Evolutionary conservation across 2,888 invertebrate species (phyloP).

Genomic region (Schrankia costaestrigalis): DNA sequence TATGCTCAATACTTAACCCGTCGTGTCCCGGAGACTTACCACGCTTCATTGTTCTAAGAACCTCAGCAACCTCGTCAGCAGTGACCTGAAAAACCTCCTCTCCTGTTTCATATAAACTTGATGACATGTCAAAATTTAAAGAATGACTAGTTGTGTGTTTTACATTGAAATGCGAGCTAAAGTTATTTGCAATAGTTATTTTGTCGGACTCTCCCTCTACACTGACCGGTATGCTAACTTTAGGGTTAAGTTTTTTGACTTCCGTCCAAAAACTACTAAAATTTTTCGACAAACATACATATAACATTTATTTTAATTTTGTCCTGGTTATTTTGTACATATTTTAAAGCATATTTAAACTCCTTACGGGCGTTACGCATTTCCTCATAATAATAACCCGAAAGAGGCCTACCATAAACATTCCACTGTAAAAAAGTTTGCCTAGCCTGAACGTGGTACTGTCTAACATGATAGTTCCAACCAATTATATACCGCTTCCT

Average conservation of each 20-base stretch:
- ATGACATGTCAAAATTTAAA: no score
- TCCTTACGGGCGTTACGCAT: neutral
- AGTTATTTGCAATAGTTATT: no score
- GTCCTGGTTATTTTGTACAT: neutral
- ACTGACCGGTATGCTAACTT: neutral
- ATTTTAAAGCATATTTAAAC: neutral
- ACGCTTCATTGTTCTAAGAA: neutral
- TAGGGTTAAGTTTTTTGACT: neutral
- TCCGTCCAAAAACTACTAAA: conserved; percentile 2
- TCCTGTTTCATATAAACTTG: neutral
- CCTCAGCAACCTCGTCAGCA: neutral
- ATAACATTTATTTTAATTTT: neutral
- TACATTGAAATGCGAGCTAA: no score
- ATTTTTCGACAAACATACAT: conserved; percentile 1
- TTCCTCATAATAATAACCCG: neutral
- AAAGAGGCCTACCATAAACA: neutral
- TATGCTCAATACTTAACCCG: conserved; percentile 10
- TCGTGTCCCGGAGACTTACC: conserved; percentile 2
- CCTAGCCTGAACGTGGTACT: neutral
- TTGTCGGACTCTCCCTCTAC: neutral
- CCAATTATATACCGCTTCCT: neutral
- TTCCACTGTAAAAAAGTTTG: neutral
- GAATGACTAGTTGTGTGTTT: no score
- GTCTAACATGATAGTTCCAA: neutral
- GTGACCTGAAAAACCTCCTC: neutral